Base-by-base conservation (phyloP, 2,888 invertebrate genomes). In the Deilephila elpenor region DNA sequence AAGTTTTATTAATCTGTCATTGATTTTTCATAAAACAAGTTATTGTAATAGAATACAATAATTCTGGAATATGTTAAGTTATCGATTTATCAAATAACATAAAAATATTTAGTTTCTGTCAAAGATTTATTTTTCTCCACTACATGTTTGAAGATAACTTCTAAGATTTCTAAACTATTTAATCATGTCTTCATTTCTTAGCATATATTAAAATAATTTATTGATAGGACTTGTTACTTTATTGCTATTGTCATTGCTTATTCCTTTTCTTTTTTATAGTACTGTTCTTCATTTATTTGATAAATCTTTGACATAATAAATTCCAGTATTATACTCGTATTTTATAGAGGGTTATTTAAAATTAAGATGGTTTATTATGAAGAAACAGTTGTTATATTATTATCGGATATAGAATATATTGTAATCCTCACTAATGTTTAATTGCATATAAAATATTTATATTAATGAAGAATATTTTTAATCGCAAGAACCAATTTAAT, bases 271-370 rank as follows among this genome's bases (percentile, higher is more conserved):
- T 32, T 32, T 32, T 32, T 32, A 32, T 32, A 32, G 32, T 5
- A 32, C 5, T 32, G 5, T 32, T 5, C 5, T 32, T 5, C 32
- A 32, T 5, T 32, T 32, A 32, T 32, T 32, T 32, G 5, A 5
- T 32, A 5, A 32, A 59, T 29, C 29, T 61, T 25, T 11, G 3
- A 32, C 20, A 14, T 29, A 32, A 61, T 29, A 61, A 17, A 20
- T 34, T 67, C 64, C 44, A 51, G 67, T 67, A 67, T 51, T 67
- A 67, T 44, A 11, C 5, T 37, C 17, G 0, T 44, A n/a, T 44
- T 44, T 44, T 64, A 44, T 44, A 64, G 29, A 60, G 64, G 37
- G 64, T 64, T 44, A 37, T 64, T 44, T 64, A 44, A 34, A 64
- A 64, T 64, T 64, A 44, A 44, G 14, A 8, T 64, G 64, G 44